Evolutionary conservation across 2,888 invertebrate species (phyloP), one percentile per base, ranked within the genome.

Genomic region (Campopleginae sp.): DNA sequence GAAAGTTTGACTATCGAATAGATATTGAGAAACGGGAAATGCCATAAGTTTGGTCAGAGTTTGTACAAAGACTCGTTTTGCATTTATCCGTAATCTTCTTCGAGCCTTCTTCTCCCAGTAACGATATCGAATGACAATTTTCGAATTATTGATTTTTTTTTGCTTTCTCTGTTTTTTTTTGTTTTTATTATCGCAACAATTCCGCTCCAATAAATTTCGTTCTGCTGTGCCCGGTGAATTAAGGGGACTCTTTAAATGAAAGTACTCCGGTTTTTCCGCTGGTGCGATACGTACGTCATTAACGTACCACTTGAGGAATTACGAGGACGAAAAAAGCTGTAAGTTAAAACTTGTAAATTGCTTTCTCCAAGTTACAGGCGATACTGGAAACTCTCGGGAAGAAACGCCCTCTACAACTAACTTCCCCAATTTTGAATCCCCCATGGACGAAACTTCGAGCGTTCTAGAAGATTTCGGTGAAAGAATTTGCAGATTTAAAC

Each of bases 1-100:
- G 71, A 80, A 80, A 80, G 48, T 80, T 80, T 72, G 51, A 72
- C 65, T 72, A 54, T 77, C 54, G 77, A 54, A 66, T 66, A 51
- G 44, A 68, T 17, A 46, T 31, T 17, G 58, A 61, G 70, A 78
- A 31, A 33, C 58, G 70, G 38, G 6, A 68, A 54, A 66, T 23
- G 72, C 58, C 38, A 72, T 54, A 48, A 42, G 38, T 58, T 17
- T 12, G 23, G 38, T 33, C 54, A 42, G 42, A 51, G 19, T 17
- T 31, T 46, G 27, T 31, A 46, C 48, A n/a, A 48, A 46, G 48
- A 1, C 46, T 14, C 42, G 19, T 66, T 66, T 66, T 42, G 12
- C 66, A 42, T 38, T 66, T 71, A 46, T 33, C 48, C 48, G 33
- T 71, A 27, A 51, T 51, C 71, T 48, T 51, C 19, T 33, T 71